Base-by-base conservation (phyloP, 2,888 invertebrate species). In the Drosophila kanekoi region DNA sequence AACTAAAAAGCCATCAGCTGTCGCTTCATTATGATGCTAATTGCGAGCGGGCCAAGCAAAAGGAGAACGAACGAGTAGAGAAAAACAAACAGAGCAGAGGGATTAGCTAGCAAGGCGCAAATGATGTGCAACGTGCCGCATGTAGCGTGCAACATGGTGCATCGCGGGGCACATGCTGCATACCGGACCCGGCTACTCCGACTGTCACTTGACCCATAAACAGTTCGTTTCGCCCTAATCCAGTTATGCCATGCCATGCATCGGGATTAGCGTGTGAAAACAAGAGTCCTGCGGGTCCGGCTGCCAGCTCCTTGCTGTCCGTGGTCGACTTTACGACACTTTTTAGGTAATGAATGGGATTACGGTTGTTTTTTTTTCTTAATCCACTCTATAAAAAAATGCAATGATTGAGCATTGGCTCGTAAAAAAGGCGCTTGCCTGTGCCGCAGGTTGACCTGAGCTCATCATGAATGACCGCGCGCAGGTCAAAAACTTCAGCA, bases 301-400 rank as follows among this genome's bases (percentile, higher is more conserved):
- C 48, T 28, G 35, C 43, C 52, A 6, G 40, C 52, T 40, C 3
- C 9, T 40, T 33, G 16, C 33, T 47, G 49, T n/a, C n/a, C n/a
- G n/a, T 40, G 23, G 35, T 59, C 35, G 35, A 62, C 58, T 74
- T 83, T 72, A 83, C 76, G 61, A 78, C 81, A 63, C 79, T 88
- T 83, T 89, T 87, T 85, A 82, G 84, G 84, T 85, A 89, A 89
- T 85, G 89, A 89, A 85, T 85, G 84, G 83, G 74, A 77, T 81
- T 75, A 81, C 53, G 60, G 44, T 60, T 14, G n/a, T 68, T 79
- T 81, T 77, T 74, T 77, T 68, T 82, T 85, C 79, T 77, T 85
- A 89, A 87, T 89, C 87, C 89, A 75, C 77, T 40, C 32, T 66
- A 62, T 79, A 87, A 81, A 87, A 87, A 81, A 87, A 40, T 44